Conservation (phyloP, 1,140 invertebrate genomes). For the Ceratoteleas bidentatus region DNA sequence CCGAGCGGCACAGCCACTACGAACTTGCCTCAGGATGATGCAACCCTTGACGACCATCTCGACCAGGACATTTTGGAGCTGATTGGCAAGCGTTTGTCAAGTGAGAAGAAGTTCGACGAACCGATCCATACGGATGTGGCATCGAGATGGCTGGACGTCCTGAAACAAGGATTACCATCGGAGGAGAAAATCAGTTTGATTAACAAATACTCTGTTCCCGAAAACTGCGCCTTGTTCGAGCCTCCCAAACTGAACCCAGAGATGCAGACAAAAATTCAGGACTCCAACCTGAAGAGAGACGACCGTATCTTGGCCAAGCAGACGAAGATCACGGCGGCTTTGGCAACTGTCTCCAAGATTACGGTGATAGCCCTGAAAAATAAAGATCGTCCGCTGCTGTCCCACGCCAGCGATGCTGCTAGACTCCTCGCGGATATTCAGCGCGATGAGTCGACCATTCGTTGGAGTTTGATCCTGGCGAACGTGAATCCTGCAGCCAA, state of each 20-base stretch:
- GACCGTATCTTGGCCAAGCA: slow-evolving; percentile 6
- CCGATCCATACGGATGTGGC: background rate
- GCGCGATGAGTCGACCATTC: slow-evolving; percentile 29
- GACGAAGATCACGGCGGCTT: slow-evolving; percentile 1
- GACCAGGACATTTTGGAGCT: too few species aligned
- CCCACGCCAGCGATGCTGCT: slow-evolving; percentile 21
- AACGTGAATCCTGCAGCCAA: slow-evolving; percentile 27
- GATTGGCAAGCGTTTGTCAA: too few species aligned
- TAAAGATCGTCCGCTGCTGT: background rate
- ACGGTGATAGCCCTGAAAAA: background rate
- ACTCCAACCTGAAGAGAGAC: slow-evolving; percentile 3
- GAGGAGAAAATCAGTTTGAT: background rate
- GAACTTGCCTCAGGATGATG: too few species aligned
- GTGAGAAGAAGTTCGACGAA: background rate
- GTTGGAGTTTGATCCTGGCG: slow-evolving; percentile 24
- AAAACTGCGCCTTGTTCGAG: slow-evolving; percentile 5
- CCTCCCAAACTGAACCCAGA: background rate
- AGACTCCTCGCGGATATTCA: slow-evolving; percentile 33
- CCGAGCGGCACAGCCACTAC: too few species aligned
- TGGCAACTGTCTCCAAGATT: background rate
- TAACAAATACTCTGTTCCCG: background rate
- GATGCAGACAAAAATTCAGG: background rate
- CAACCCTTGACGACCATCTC: too few species aligned
- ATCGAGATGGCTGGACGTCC: background rate
- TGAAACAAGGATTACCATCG: background rate